Evolutionary conservation across 2,797 vertebrate species (phyloP).

Genomic region (Sebastes paucispinis): DNA sequence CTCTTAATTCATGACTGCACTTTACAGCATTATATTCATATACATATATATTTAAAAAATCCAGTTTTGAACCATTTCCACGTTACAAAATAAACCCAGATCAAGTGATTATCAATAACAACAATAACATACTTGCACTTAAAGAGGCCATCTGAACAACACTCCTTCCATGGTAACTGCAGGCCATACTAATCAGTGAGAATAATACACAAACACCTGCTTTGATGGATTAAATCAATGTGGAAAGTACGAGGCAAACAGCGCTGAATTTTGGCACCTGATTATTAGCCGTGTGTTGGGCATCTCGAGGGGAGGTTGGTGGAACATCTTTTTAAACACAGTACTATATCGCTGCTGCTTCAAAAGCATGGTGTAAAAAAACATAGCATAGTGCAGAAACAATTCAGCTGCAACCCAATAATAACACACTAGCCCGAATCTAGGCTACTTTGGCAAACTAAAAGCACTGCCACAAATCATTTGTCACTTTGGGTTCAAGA

Average conservation of each 20-base stretch:
- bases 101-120: slow-evolving; percentile 74
- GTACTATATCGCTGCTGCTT: slow-evolving; percentile 19
- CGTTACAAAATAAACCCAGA: slow-evolving; percentile 80
- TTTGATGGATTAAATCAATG: slow-evolving; percentile 33
- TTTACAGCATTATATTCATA: slow-evolving; percentile 82
- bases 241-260: slow-evolving; percentile 32
- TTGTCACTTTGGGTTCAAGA: slow-evolving; percentile 29
- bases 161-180: slow-evolving; percentile 59
- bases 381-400: slow-evolving; percentile 8
- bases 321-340: slow-evolving; percentile 14
- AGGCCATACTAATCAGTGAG: slow-evolving; percentile 41
- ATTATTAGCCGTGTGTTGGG: slow-evolving; percentile 18
- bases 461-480: slow-evolving; percentile 24
- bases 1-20: slow-evolving; percentile 77
- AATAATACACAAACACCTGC: slow-evolving; percentile 44
- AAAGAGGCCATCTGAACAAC: slow-evolving; percentile 78
- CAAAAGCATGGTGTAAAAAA: slow-evolving; percentile 23
- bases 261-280: slow-evolving; percentile 60
- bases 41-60: slow-evolving; percentile 78
- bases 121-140: slow-evolving; percentile 76
- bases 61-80: slow-evolving; percentile 72
- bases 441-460: slow-evolving; percentile 38
- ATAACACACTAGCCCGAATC: neutral
- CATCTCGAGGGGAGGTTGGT: neutral
- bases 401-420: slow-evolving; percentile 30